Percentiles rank a stretch among this genome's conserved stretches.
phyloP scores from a whole-genome alignment of 2,888 invertebrate genomes.

The Pinctada fucata region DNA sequence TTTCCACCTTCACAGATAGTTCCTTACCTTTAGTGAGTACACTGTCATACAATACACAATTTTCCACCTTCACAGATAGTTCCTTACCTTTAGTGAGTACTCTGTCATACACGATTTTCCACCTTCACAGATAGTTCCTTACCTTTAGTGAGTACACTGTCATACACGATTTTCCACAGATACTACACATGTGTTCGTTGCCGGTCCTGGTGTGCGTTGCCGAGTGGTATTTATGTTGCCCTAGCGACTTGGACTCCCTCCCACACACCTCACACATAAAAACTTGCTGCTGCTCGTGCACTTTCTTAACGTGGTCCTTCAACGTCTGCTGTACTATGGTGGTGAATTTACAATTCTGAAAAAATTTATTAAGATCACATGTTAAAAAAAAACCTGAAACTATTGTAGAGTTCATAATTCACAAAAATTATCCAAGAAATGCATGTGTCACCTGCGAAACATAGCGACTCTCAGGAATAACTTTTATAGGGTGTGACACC shows the following conservation, averaged over 20 bases:
- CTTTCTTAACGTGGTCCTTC: conserved; percentile 24
- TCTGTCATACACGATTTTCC: too few relatives aligned
- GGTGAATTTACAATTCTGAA: conserved; percentile 35
- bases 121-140: not conserved
- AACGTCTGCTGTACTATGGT: conserved; percentile 33
- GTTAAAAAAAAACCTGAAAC: not conserved
- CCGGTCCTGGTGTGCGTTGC: conserved; percentile 13
- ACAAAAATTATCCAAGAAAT: too few relatives aligned
- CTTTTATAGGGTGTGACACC: too few relatives aligned
- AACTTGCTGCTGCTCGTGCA: conserved; percentile 23
- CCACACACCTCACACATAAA: conserved; percentile 33
- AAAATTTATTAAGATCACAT: not conserved
- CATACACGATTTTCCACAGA: conserved; percentile 33
- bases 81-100: too few relatives aligned
- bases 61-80: too few relatives aligned
- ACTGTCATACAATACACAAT: too few relatives aligned
- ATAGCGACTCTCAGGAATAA: too few relatives aligned
- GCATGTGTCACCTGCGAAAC: too few relatives aligned
- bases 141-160: conserved; percentile 33
- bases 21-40: too few relatives aligned
- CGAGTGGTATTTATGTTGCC: conserved; percentile 32
- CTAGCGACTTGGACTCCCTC: conserved; percentile 26
- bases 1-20: too few relatives aligned
- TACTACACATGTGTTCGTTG: conserved; percentile 19
- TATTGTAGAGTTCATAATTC: too few relatives aligned